Evolutionary conservation across 2,888 invertebrate species (phyloP).

Genomic region (Melanchra persicariae): DNA sequence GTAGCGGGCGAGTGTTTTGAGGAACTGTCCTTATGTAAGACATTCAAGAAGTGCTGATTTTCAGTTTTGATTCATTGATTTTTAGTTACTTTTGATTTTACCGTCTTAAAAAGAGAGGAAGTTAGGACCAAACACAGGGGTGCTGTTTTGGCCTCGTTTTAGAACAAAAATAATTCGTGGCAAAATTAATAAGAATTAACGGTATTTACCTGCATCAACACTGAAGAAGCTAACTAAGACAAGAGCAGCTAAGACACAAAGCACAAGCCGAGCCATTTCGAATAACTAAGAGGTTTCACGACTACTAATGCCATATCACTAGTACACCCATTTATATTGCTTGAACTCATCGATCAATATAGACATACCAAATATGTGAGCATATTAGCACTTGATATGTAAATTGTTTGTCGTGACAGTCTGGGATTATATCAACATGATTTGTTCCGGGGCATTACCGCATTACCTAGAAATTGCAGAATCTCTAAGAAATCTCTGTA

Average conservation of each 20-base stretch:
- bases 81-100: too few species aligned
- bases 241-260: conserved; percentile 24
- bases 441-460: neutral
- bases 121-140: neutral
- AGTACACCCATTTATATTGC: conserved; percentile 41
- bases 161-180: neutral
- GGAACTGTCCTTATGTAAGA: too few species aligned
- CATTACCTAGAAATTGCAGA: neutral
- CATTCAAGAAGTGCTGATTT: too few species aligned
- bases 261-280: conserved; percentile 48
- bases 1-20: too few species aligned
- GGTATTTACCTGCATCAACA: conserved; percentile 44
- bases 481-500: too few species aligned
- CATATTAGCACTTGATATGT: conserved; percentile 43
- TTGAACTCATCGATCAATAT: neutral
- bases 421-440: neutral
- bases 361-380: conserved; percentile 16
- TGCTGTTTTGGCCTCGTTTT: neutral
- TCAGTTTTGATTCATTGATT: too few species aligned
- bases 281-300: neutral
- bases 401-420: conserved; percentile 16
- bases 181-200: neutral
- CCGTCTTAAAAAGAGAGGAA: neutral
- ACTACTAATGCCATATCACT: conserved; percentile 5
- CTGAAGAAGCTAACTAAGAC: conserved; percentile 35